Evolutionary conservation across 2,888 invertebrate genomes (phyloP).

Genomic region (Anagyrus pseudococci): DNA sequence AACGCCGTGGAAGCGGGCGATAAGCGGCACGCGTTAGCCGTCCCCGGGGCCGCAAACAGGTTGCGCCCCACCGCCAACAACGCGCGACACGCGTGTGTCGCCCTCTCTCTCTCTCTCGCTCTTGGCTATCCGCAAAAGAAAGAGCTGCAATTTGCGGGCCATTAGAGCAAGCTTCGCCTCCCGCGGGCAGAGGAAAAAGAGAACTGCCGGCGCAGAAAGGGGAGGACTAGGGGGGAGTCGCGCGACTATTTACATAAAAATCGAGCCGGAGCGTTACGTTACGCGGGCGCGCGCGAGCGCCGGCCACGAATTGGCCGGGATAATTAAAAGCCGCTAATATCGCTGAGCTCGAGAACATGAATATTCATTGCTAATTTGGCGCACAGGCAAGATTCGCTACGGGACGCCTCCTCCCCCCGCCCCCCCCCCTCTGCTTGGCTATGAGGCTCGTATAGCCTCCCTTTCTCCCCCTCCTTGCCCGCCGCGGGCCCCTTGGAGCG

Average conservation of each 20-base stretch:
- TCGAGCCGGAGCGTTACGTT: slow-evolving; percentile 20
- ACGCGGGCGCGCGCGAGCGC: background rate
- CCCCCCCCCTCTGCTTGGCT: background rate
- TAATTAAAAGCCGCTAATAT: slow-evolving; percentile 39
- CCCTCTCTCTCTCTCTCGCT: no score
- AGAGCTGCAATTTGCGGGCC: background rate
- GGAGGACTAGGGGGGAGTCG: background rate
- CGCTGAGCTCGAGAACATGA: slow-evolving; percentile 21
- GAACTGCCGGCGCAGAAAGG: no score
- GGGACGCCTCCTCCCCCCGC: background rate
- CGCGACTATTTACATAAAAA: slow-evolving; percentile 34
- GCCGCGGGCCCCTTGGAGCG: background rate
- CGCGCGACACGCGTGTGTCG: no score
- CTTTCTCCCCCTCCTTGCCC: no score
- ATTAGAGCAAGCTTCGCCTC: no score
- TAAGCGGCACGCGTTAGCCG: no score
- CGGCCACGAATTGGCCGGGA: slow-evolving; percentile 18
- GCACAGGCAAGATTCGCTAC: background rate
- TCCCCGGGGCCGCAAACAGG: no score
- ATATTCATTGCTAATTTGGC: slow-evolving; percentile 39
- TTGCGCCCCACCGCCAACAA: no score
- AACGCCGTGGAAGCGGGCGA: slow-evolving; percentile 23
- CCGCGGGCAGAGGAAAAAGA: no score
- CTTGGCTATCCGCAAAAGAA: background rate
- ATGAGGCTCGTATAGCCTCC: slow-evolving; percentile 2